Conservation (phyloP, 2,888 invertebrate species). For the Protophormia terraenovae region DNA sequence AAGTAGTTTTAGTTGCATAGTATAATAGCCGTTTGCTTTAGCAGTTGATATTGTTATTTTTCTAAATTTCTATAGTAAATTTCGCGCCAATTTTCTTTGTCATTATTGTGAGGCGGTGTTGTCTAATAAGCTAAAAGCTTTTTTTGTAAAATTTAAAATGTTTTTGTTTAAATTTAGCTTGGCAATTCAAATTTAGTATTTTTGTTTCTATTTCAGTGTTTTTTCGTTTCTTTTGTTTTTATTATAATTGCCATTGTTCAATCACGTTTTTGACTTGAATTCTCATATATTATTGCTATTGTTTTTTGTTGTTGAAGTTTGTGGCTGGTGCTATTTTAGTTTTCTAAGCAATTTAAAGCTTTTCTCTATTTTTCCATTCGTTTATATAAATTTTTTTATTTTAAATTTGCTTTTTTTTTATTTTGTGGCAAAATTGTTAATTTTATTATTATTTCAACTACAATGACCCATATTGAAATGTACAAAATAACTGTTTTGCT, state of each 20-base stretch:
- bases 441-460: slow-evolving; percentile 57
- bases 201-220: slow-evolving; percentile 25
- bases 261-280: slow-evolving; percentile 66
- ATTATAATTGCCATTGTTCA: slow-evolving; percentile 63
- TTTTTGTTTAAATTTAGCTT: background rate
- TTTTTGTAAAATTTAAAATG: slow-evolving; percentile 27
- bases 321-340: too few species aligned
- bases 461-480: slow-evolving; percentile 60
- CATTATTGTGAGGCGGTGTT: background rate
- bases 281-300: slow-evolving; percentile 51
- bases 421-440: slow-evolving; percentile 48
- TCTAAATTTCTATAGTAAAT: slow-evolving; percentile 5
- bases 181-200: slow-evolving; percentile 28
- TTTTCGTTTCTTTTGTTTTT: slow-evolving; percentile 27
- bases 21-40: background rate
- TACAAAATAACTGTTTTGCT: slow-evolving; percentile 3
- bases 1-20: background rate
- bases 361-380: too few species aligned
- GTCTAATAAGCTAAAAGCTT: slow-evolving; percentile 12
- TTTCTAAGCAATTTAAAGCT: slow-evolving; percentile 14
- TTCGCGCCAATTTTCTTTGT: slow-evolving; percentile 47
- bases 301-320: slow-evolving; percentile 15
- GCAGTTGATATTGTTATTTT: too few species aligned
- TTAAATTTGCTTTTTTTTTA: background rate
- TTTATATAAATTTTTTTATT: too few species aligned